phyloP scores from a whole-genome alignment of 2,113 vertebrate genomes.

The Crocuta crocuta region DNA sequence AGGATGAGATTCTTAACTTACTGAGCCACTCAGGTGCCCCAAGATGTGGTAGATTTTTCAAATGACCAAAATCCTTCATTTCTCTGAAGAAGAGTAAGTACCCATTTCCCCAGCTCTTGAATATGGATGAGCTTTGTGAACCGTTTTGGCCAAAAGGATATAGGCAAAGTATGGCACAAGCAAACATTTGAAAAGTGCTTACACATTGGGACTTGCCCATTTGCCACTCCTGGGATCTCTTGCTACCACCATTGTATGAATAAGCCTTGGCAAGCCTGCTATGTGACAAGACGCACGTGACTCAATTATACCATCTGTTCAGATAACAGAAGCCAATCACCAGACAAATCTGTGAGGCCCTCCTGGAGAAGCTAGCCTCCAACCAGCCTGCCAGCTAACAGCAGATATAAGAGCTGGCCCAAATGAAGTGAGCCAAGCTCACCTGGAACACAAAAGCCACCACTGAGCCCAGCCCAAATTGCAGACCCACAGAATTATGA shows the following conservation, averaged over 20 bases:
- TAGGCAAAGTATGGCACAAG: neutral
- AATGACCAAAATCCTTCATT: neutral
- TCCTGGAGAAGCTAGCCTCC: neutral
- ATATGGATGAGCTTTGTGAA: neutral
- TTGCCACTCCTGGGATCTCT: neutral
- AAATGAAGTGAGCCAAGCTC: neutral
- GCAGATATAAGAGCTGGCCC: neutral
- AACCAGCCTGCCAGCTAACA: neutral
- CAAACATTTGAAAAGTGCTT: conserved; percentile 34
- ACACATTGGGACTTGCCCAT: neutral
- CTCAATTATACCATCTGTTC: neutral
- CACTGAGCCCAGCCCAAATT: neutral
- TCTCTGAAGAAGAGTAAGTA: neutral
- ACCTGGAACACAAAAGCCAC: neutral
- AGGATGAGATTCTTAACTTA: too few species aligned
- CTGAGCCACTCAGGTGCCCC: neutral
- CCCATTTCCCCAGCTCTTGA: neutral
- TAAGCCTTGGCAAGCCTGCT: neutral
- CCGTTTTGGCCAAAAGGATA: neutral
- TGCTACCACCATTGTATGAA: neutral
- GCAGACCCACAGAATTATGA: neutral
- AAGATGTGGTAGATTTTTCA: neutral
- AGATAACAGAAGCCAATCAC: neutral
- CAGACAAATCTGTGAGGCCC: neutral
- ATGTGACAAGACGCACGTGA: neutral